Base-by-base conservation (phyloP, 1,140 invertebrate species). In the Lasioglossum albipes region DNA sequence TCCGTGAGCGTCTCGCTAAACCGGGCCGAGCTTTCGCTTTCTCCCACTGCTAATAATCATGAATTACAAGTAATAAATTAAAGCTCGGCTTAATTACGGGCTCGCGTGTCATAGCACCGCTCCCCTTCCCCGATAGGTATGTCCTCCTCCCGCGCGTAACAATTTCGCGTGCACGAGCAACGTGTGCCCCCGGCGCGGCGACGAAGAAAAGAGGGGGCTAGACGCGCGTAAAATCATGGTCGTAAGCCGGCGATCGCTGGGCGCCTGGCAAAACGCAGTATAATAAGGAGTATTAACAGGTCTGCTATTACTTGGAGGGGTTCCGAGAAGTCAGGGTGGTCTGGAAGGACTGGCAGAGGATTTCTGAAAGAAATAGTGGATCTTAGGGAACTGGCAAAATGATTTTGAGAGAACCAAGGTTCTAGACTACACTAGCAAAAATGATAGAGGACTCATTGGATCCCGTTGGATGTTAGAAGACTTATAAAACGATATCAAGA, bases 21-120 rank as follows among this genome's bases (percentile, higher is more conserved):
- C 66, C 66, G 22, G 36, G 5, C 67, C 18, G 41, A 73, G 42
- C 61, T 71, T 66, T 73, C 70, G n/a, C 49, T 73, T 65, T 66
- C 62, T 42, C 41, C 36, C 70, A 36, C 12, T 65, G 62, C 31
- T 79, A 74, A 79, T 79, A 79, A 79, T 79, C 77, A 20, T n/a
- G 70, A 79, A 72, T 79, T 79, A 74, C 82, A 52, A 42, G 59
- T 66, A 45, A 76, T 76, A 73, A 77, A 72, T 73, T 71, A 73
- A 66, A 64, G 66, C 65, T 52, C 18, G 49, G 77, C 75, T 82
- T 79, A 79, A 73, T 77, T 79, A 79, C 81, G 65, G 22, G 77
- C 69, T 73, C 74, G 79, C 74, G 79, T 81, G 77, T 79, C 77
- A 74, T 45, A 72, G 57, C 45, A 75, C 59, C 57, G 20, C 57